phyloP scores from a whole-genome alignment of 2,888 invertebrate genomes.

The Tenthredo amoena region DNA sequence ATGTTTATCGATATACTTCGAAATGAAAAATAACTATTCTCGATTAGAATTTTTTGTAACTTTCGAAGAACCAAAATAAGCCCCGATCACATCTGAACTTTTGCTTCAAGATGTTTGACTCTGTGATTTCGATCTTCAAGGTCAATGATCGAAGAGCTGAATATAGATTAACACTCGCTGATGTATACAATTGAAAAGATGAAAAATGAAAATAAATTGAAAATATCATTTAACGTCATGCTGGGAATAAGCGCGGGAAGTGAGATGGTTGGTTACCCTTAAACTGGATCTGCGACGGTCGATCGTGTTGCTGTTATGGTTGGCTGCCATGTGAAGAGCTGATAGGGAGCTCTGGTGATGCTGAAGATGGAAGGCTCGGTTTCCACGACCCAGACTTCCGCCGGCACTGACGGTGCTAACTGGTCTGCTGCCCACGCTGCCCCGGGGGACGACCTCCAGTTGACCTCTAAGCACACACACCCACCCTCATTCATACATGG shows the following conservation, averaged over 20 bases:
- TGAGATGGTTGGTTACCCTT: slow-evolving; percentile 77
- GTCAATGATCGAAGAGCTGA: neutral
- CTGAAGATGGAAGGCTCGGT: slow-evolving; percentile 70
- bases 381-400: slow-evolving; percentile 74
- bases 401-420: slow-evolving; percentile 75
- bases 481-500: slow-evolving; percentile 74
- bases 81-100: neutral
- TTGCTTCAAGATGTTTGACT: neutral
- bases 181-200: neutral
- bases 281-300: slow-evolving; percentile 78
- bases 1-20: neutral
- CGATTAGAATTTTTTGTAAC: neutral
- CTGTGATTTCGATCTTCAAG: neutral
- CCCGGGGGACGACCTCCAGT: slow-evolving; percentile 76
- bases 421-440: slow-evolving; percentile 72
- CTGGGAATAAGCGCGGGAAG: slow-evolving; percentile 48
- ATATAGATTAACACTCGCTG: neutral
- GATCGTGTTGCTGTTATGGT: slow-evolving; percentile 71
- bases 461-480: slow-evolving; percentile 76
- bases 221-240: slow-evolving; percentile 37
- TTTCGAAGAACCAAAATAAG: neutral
- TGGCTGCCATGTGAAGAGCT: slow-evolving; percentile 72
- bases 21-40: neutral
- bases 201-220: neutral
- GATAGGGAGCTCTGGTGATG: slow-evolving; percentile 75